Base-by-base conservation (phyloP, 2,888 invertebrate genomes). In the Entomobrya proxima region DNA sequence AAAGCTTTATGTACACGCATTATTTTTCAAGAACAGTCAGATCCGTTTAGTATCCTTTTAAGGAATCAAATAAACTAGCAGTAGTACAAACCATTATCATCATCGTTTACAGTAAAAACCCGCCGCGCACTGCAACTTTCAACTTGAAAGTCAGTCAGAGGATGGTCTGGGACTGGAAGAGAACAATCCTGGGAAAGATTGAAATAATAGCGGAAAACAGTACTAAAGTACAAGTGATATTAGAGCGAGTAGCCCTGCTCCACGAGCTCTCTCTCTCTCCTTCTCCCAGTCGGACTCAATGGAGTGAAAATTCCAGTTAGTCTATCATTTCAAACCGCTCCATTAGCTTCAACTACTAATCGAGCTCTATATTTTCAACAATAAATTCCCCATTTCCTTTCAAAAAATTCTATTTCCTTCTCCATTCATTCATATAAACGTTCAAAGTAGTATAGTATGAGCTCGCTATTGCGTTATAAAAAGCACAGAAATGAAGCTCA, bases 241-340 rank as follows among this genome's bases (percentile, higher is more conserved):
- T 11, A 40, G 67, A 67, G 27, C 47, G 30, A 69, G 35, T n/a
- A n/a, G n/a, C n/a, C n/a, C n/a, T n/a, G n/a, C n/a, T n/a, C n/a
- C n/a, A n/a, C n/a, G n/a, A n/a, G n/a, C n/a, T n/a, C n/a, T n/a
- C n/a, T n/a, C 74, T 37, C 72, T 84, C 35, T 11, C 64, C 40
- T 13, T 69, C 67, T 37, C 67, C 40, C 40, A 69, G 67, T 74
- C 58, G 74, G 69, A 86, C 61, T 88, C 88, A 88, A 90, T 90
- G 87, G 90, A 89, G 88, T 89, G 90, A 90, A 89, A 88, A 90
- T 90, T 86, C 81, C 86, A 88, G 88, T 88, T 88, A 88, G 89
- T 89, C 89, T 89, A 89, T 89, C 90, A 89, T 90, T 90, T 88
- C 86, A 81, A 81, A 89, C 86, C 90, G 90, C 88, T 89, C 90